Base-by-base conservation (phyloP, 2,113 vertebrate species). In the Thunnus maccoyii region DNA sequence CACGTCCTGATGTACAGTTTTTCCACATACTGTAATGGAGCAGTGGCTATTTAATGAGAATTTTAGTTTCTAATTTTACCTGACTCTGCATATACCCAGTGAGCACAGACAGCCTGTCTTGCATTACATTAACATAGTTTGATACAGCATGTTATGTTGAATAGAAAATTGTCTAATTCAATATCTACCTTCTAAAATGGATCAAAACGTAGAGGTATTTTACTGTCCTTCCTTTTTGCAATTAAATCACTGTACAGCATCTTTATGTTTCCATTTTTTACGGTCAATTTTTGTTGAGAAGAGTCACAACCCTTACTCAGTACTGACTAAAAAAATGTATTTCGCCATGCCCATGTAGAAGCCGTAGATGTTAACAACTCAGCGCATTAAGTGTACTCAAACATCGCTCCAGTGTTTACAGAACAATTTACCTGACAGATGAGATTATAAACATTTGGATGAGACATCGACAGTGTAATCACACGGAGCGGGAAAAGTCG, bases 141-240 rank as follows among this genome's bases (percentile, higher is more conserved):
- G 4, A 66, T 51, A 22, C 15, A 27, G 10, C 5, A 9, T 15
- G 44, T 3, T 5, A 11, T 55, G 25, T 14, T 50, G 0, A 2
- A 12, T 20, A 13, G 8, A 30, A 46, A 44, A 30, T 30, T 30
- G 27, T 30, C 27, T 30, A 30, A 30, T 30, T 3, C 27, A 30
- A 30, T 30, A 30, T 30, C 27, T 30, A 30, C 27, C 2, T 30
- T 30, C 27, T 30, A 30, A 30, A 30, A 30, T 30, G 27, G 3
- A 3, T 30, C 27, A 30, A 30, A 30, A 30, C 27, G 27, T 30
- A 30, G 27, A 30, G 27, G 27, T 30, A 30, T 30, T 30, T 22
- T 22, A 22, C 22, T 22, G 22, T 22, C 22, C 27, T 87, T 87
- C 44, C 48, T 30, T 66, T 76, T 72, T 72, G 18, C 25, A 51